Evolutionary conservation across 1,140 invertebrate species (phyloP).

Genomic region (Melitaea cinxia): DNA sequence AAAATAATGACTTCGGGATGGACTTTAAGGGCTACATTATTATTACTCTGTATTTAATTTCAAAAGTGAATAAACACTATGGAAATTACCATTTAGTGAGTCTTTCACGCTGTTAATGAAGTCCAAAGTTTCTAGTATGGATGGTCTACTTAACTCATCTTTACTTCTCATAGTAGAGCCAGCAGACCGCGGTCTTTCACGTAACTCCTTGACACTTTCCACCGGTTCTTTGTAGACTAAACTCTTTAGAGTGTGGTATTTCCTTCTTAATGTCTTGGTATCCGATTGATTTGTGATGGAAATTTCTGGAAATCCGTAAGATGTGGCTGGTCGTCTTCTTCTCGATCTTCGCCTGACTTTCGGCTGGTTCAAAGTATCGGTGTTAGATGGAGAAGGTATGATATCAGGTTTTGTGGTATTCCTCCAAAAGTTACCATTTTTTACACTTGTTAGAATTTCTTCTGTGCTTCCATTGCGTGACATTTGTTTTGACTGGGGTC

Average conservation of each 20-base stretch:
- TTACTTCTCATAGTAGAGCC: conserved; percentile 67
- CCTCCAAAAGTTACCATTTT: conserved; percentile 68
- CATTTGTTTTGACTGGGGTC: conserved; percentile 19
- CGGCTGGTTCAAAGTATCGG: conserved; percentile 39
- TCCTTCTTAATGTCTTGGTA: conserved; percentile 62
- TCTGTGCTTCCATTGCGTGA: conserved; percentile 60
- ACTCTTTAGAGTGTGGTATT: conserved; percentile 71
- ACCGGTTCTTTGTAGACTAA: conserved; percentile 70
- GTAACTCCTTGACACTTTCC: conserved; percentile 63
- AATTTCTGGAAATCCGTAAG: conserved; percentile 71
- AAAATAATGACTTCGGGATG: too few species aligned
- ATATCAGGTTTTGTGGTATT: conserved; percentile 70
- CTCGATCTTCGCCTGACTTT: conserved; percentile 49
- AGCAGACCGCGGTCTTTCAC: conserved; percentile 62
- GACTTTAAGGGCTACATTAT: too few species aligned
- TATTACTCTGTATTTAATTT: too few species aligned
- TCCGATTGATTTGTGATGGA: conserved; percentile 67
- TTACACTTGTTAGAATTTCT: conserved; percentile 64
- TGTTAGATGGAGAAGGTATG: conserved; percentile 51
- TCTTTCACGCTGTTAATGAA: conserved; percentile 75
- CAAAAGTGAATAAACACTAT: too few species aligned
- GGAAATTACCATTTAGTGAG: conserved; percentile 57
- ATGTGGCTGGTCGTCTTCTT: conserved; percentile 50
- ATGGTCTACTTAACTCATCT: conserved; percentile 64
- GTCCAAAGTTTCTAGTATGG: conserved; percentile 70